Percentiles rank a stretch among this genome's conserved stretches.
phyloP scores from a whole-genome alignment of 37 sponge, comb jelly and placozoan species.

The Mnemiopsis leidyi region DNA sequence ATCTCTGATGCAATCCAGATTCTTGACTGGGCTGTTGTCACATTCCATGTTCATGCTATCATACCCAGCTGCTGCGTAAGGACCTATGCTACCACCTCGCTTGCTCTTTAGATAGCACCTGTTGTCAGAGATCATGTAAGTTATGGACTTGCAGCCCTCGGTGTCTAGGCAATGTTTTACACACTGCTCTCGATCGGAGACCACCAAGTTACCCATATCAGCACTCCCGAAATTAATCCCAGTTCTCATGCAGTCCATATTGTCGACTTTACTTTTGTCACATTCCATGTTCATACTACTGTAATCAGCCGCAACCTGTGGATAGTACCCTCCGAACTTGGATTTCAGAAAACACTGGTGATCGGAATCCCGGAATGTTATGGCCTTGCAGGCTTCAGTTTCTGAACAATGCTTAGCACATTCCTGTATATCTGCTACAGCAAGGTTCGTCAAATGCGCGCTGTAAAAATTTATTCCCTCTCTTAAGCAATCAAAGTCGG shows the following conservation, averaged over 20 bases:
- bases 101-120: background rate
- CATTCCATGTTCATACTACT: background rate
- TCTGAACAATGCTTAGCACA: background rate
- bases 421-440: background rate
- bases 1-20: background rate
- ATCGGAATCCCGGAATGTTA: background rate
- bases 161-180: background rate
- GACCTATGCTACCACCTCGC: background rate
- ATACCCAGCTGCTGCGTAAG: background rate
- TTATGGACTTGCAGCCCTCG: background rate
- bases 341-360: background rate
- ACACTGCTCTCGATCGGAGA: background rate
- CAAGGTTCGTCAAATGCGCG: background rate
- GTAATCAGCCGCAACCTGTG: background rate
- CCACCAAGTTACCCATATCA: background rate
- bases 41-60: conserved; percentile 11
- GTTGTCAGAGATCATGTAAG: background rate
- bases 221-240: background rate
- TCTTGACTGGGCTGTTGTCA: background rate
- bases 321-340: background rate
- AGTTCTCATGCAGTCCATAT: background rate
- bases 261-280: background rate
- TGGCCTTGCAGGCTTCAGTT: background rate
- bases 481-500: background rate
- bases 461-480: background rate